Evolutionary conservation across 2,888 invertebrate genomes (phyloP), one percentile per base, ranked within the genome.

Genomic region (Tinea semifulvella): DNA sequence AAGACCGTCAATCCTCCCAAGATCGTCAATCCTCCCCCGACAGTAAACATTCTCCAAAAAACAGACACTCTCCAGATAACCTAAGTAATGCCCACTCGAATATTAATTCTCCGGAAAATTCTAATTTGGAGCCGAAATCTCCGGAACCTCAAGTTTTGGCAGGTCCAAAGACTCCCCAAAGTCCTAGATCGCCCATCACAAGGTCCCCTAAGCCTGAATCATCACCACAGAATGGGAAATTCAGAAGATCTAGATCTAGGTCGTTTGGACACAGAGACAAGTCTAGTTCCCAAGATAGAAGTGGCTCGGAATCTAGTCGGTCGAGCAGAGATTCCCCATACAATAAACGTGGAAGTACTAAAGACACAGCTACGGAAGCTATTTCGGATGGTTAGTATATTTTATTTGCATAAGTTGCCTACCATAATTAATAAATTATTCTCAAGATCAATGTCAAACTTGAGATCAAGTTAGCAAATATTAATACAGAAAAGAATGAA

Each of bases 371-470:
- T 14, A 80, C 86, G 42, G 86, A 86, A 65, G 86, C 85, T 67
- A 85, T 86, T 57, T 86, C 86, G 47, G 87, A 87, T 58, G 86
- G 86, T 85, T 68, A 56, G 17, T 43, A 27, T 26, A 8, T 4
- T 26, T 43, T n/a, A 17, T 19, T 22, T 20, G n/a, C n/a, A n/a
- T n/a, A n/a, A n/a, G n/a, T n/a, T n/a, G n/a, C n/a, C n/a, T n/a
- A n/a, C n/a, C n/a, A n/a, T n/a, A n/a, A n/a, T n/a, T n/a, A n/a
- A n/a, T n/a, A n/a, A n/a, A n/a, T n/a, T n/a, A n/a, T n/a, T n/a
- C n/a, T n/a, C n/a, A n/a, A n/a, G n/a, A n/a, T n/a, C n/a, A n/a
- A n/a, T n/a, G n/a, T n/a, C n/a, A n/a, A n/a, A n/a, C n/a, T n/a
- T n/a, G n/a, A n/a, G n/a, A n/a, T n/a, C n/a, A n/a, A n/a, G n/a